Evolutionary conservation across 1,140 invertebrate genomes (phyloP), one percentile per base, ranked within the genome.

Genomic region (Teleogryllus occipitalis): DNA sequence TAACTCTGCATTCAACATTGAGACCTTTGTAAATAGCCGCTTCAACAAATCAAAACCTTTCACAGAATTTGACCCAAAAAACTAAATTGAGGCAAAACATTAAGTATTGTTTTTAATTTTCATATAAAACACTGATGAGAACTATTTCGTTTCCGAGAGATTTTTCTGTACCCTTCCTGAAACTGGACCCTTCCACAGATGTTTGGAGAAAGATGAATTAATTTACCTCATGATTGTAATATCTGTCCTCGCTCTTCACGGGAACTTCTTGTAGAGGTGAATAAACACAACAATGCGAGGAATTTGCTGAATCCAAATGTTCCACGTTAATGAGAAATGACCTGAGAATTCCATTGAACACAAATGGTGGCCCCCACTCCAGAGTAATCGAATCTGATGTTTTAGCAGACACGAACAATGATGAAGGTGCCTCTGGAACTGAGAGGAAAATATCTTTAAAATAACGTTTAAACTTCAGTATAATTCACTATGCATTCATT

Each of bases 321-420:
- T 79, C 79, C 0, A 79, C 39, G 73, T 65, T 79, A 18, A 79
- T 18, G 15, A 79, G 72, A 21, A 47, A 79, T 21, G 79, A 79
- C 73, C 79, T 47, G 27, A 79, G 18, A 47, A 75, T 74, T 15
- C 79, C 79, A 22, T 76, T 79, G 39, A 76, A 47, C 39, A 77
- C 8, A 18, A n/a, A 22, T 47, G 79, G 79, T 47, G 39, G 49
- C 18, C 21, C 47, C 79, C 79, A 79, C 39, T 75, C 15, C 8
- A 79, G 22, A 18, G 72, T 79, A 14, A 79, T 7, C 6, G 73
- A 75, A 7, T 22, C 10, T 5, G n/a, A 10, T 8, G 78, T 65
- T n/a, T 7, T 18, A n/a, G 74, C 54, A n/a, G 54, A 8, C 14
- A 73, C 8, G 15, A 22, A 21, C 10, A 78, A 48, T 27, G 12